These are phyloP conservation scores for Stratiomys singularior DNA, from an alignment of 2,888 invertebrate genomes.

Conservation along the genomic window DNA sequence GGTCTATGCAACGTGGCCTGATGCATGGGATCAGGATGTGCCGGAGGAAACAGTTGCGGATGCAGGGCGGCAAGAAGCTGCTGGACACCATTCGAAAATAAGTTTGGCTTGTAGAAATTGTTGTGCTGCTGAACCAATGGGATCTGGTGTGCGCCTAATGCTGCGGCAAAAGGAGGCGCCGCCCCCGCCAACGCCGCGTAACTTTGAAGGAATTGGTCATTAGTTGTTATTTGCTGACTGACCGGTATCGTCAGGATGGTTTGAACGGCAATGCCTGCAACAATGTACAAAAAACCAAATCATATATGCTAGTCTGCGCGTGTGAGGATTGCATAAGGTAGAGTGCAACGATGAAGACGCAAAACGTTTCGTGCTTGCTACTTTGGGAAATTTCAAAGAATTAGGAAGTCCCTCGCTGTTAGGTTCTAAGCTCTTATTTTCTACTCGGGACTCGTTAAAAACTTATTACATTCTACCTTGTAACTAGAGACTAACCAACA, in stretches of 20 bases:
- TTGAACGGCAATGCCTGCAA: slow-evolving; percentile 90
- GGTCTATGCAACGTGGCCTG: slow-evolving; percentile 49
- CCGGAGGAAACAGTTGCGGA: slow-evolving; percentile 71
- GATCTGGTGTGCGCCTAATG: slow-evolving; percentile 78
- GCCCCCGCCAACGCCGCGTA: slow-evolving; percentile 56
- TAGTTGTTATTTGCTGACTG: slow-evolving; percentile 81
- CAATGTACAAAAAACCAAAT: background rate
- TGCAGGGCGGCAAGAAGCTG: slow-evolving; percentile 80
- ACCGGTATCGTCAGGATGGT: slow-evolving; percentile 96
- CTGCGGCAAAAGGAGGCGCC: slow-evolving; percentile 70
- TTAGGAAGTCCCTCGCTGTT: too few species aligned
- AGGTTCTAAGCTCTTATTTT: too few species aligned
- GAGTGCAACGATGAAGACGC: too few species aligned
- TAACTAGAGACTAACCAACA: background rate
- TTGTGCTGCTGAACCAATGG: slow-evolving; percentile 76
- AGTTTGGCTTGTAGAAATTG: slow-evolving; percentile 73
- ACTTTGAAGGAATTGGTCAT: slow-evolving; percentile 68
- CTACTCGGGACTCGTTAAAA: too few species aligned
- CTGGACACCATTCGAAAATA: slow-evolving; percentile 78
- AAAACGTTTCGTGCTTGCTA: too few species aligned
- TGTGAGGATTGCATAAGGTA: too few species aligned
- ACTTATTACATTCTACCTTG: too few species aligned
- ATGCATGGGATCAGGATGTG: slow-evolving; percentile 48
- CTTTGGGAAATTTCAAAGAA: too few species aligned
- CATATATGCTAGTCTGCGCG: too few species aligned